Evolutionary conservation across 35 echinoderm and acorn worm species (phyloP), one percentile per base, ranked within the genome.

Genomic region (Lytechinus pictus): DNA sequence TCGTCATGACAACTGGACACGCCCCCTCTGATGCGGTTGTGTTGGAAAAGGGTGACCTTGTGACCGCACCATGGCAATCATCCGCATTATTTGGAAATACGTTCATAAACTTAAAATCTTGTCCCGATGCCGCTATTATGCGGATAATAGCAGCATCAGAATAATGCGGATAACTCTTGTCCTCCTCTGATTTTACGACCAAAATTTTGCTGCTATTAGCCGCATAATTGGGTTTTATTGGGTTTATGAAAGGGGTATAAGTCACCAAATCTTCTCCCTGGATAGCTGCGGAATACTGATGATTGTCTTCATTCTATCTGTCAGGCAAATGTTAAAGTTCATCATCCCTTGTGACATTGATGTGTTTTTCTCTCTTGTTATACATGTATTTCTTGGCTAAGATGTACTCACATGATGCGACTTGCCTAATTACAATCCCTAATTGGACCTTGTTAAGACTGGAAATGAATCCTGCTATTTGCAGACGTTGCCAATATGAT

Each of bases 321-420:
- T 79, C 66, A 16, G 66, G 66, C 19, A 79, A 79, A 79, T 79
- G 66, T 79, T 79, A 79, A 79, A 79, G 66, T 79, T 79, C 66
- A 79, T 79, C 66, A n/a, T 79, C 66, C 21, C 66, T 44, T 44
- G 33, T 2, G 13, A 58, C 56, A 58, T 58, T 9, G 56, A 58
- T 58, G 56, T 58, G 56, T 58, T 13, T 58, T 58, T 10, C 55
- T 44, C 56, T 58, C 9, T 79, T 79, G 66, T 79, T 24, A 79
- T 24, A n/a, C n/a, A n/a, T n/a, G n/a, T n/a, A 79, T 79, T 79
- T 44, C 66, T 16, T 79, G 66, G 66, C 19, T 24, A 24, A 79
- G 66, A 16, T 79, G 66, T 24, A 79, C 19, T 79, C 66, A 79
- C 66, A 79, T n/a, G 66, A 79, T 16, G 14, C 19, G 19, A 79